Evolutionary conservation across 2,113 vertebrate genomes (phyloP).

Genomic region (Dolichotis patagonum): DNA sequence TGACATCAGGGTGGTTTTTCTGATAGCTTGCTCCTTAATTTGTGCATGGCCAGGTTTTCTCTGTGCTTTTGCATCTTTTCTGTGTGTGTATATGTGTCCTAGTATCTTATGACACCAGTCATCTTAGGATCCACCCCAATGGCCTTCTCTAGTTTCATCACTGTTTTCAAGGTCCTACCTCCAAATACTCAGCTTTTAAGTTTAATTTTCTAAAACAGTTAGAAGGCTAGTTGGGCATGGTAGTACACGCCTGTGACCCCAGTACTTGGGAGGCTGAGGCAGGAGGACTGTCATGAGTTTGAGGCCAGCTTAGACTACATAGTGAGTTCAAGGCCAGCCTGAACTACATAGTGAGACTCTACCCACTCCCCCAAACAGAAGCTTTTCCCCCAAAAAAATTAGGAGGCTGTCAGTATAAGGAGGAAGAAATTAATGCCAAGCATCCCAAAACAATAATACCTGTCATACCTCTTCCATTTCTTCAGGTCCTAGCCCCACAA

Average conservation of each 20-base stretch:
- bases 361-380: not conserved
- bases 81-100: not conserved
- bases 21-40: not conserved
- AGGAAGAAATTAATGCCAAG: not conserved
- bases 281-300: not conserved
- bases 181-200: not conserved
- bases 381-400: not conserved
- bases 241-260: not conserved
- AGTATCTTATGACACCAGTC: not conserved
- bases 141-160: not conserved
- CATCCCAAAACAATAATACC: not conserved
- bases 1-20: not conserved
- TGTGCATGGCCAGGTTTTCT: not conserved
- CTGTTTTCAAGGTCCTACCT: not conserved
- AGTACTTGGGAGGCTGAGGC: not conserved
- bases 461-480: not conserved
- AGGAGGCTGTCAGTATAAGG: not conserved
- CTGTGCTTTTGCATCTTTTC: not conserved
- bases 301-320: not conserved
- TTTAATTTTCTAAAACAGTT: conserved; percentile 7
- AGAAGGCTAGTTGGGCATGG: not conserved
- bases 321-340: not conserved
- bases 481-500: not conserved
- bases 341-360: not conserved
- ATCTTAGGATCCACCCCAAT: too few relatives aligned